A percentile compares a stretch with the other conserved stretches of the same genome.
These are phyloP conservation scores for Silurus lanzhouensis DNA, from an alignment of 2,797 vertebrate genomes.

Conservation along the genomic window DNA sequence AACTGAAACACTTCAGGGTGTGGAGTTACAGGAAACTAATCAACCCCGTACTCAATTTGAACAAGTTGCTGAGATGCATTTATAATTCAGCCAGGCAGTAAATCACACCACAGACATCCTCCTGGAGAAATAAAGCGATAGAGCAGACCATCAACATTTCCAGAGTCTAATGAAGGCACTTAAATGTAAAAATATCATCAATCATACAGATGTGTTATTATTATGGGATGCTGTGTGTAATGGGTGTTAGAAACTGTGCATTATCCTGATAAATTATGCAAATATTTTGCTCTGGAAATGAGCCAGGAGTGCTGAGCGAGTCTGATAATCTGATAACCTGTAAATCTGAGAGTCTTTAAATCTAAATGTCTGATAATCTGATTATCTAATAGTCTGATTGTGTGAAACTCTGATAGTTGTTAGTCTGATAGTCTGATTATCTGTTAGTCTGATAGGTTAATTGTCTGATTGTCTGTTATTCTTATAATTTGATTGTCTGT, in stretches of 20 bases:
- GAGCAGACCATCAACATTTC: background rate
- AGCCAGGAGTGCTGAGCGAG: background rate
- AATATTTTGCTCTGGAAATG: background rate
- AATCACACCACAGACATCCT: background rate
- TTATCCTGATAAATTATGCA: slow-evolving; percentile 40
- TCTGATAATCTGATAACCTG: too few relatives aligned
- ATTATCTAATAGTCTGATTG: too few relatives aligned
- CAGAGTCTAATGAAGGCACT: background rate
- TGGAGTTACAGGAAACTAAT: background rate
- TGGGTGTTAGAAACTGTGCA: slow-evolving; percentile 23
- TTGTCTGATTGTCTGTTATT: too few relatives aligned
- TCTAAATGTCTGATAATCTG: too few relatives aligned
- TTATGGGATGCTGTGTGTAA: background rate
- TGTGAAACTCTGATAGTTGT: too few relatives aligned
- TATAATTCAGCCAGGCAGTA: background rate
- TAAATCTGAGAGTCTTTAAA: too few relatives aligned
- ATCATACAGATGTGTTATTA: slow-evolving; percentile 1
- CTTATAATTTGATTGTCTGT: too few relatives aligned
- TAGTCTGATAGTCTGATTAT: too few relatives aligned
- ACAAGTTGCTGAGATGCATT: background rate
- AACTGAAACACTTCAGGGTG: background rate
- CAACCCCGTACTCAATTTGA: background rate
- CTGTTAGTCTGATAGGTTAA: too few relatives aligned
- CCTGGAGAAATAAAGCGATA: background rate
- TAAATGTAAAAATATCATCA: slow-evolving; percentile 2